Evolutionary conservation across 2,113 vertebrate species (phyloP).

Genomic region (Poecile atricapillus): DNA sequence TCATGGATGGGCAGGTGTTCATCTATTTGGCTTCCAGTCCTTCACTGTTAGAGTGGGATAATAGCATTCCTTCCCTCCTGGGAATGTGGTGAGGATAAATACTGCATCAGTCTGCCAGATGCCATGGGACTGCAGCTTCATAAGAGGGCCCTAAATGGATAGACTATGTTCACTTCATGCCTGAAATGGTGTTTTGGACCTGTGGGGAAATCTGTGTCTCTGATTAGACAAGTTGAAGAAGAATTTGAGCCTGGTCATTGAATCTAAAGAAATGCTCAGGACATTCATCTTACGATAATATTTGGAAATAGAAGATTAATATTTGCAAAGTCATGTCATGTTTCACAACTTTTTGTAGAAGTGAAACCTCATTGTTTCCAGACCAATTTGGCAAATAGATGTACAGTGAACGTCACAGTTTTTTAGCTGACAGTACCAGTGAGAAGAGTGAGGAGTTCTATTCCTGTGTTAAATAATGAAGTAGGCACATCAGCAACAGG

Average conservation of each 20-base stretch:
- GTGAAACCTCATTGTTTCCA: background rate
- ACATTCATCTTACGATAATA: background rate
- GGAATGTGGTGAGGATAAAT: background rate
- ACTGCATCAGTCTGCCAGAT: background rate
- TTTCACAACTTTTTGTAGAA: background rate
- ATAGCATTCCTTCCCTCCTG: background rate
- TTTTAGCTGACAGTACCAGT: background rate
- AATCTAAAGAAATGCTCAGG: background rate
- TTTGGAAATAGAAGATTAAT: background rate
- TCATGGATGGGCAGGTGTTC: background rate
- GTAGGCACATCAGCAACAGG: background rate
- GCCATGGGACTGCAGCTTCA: rapidly evolving
- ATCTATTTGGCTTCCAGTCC: background rate
- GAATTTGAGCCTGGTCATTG: background rate
- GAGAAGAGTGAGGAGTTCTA: background rate
- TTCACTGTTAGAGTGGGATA: background rate
- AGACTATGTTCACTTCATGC: background rate
- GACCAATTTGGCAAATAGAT: background rate
- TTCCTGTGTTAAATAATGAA: background rate
- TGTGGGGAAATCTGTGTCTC: background rate
- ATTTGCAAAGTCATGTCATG: background rate
- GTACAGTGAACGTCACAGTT: background rate
- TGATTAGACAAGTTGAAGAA: background rate
- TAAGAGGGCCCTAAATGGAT: background rate
- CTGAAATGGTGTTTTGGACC: background rate